A percentile compares a stretch with the other conserved stretches of the same genome.
These are phyloP conservation scores for Sinocyclocheilus maitianheensis DNA, from an alignment of 2,113 vertebrate species.

Conservation along the genomic window DNA sequence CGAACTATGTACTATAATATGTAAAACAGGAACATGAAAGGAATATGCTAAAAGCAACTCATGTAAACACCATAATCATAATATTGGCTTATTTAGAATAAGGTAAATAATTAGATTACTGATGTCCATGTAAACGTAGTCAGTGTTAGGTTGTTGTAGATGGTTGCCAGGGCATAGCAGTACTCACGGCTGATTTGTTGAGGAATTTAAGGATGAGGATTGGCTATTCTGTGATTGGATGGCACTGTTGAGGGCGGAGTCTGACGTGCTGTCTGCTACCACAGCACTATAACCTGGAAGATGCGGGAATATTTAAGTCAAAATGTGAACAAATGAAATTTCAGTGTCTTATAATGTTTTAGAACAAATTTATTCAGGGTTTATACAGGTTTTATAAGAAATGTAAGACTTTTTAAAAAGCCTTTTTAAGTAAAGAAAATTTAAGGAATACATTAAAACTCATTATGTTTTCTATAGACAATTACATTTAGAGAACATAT, in stretches of 20 bases:
- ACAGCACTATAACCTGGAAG: slow-evolving; percentile 85
- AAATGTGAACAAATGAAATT: background rate
- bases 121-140: too few species aligned
- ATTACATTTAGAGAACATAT: too few species aligned
- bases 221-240: slow-evolving; percentile 81
- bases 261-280: slow-evolving; percentile 82
- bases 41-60: too few species aligned
- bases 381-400: background rate
- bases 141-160: background rate
- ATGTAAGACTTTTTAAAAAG: background rate
- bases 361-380: background rate
- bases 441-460: background rate
- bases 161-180: background rate
- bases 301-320: background rate
- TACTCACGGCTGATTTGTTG: slow-evolving; percentile 84
- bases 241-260: slow-evolving; percentile 77
- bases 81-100: too few species aligned
- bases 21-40: too few species aligned
- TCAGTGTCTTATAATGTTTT: background rate
- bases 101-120: too few species aligned
- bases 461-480: background rate
- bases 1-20: too few species aligned
- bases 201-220: slow-evolving; percentile 76
- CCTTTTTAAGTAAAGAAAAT: background rate
- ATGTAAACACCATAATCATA: too few species aligned